These are phyloP conservation scores for Aurelia aurita DNA, from an alignment of 30 jellyfish, hydroid and myxozoan species.

Conservation along the genomic window DNA sequence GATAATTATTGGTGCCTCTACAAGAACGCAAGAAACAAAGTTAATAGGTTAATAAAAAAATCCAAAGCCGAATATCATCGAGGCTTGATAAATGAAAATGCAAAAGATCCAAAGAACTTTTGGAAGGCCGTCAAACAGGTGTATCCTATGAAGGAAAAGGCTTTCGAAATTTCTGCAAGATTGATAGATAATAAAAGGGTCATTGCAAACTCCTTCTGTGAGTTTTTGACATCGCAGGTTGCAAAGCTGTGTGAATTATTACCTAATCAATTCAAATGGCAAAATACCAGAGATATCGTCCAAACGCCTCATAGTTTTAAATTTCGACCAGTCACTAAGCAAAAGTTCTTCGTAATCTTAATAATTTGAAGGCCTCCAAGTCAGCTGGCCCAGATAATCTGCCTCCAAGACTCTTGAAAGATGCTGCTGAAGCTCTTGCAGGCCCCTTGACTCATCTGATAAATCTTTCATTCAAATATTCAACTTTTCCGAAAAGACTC, in stretches of 20 bases:
- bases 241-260: constrained; percentile 67
- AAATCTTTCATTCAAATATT: too few relatives aligned
- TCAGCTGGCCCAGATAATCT: too few relatives aligned
- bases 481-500: too few relatives aligned
- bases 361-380: too few relatives aligned
- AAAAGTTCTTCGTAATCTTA: too few relatives aligned
- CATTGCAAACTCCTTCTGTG: constrained; percentile 72
- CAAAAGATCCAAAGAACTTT: constrained; percentile 27
- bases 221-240: constrained; percentile 71
- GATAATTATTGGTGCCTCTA: constrained; percentile 34
- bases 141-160: constrained; percentile 16
- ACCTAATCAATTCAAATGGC: constrained; percentile 68
- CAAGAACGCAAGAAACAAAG: constrained; percentile 49
- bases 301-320: too few relatives aligned
- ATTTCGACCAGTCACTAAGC: too few relatives aligned
- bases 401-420: too few relatives aligned
- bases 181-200: constrained; percentile 62
- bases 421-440: too few relatives aligned
- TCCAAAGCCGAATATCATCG: constrained; percentile 26
- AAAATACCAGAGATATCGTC: too few relatives aligned
- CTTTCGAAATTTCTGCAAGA: constrained; percentile 51
- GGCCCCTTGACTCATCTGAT: too few relatives aligned
- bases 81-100: constrained; percentile 24
- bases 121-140: constrained; percentile 43
- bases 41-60: constrained; percentile 20